Conservation (phyloP, 2,113 vertebrate genomes). For the Rhinolophus sinicus region DNA sequence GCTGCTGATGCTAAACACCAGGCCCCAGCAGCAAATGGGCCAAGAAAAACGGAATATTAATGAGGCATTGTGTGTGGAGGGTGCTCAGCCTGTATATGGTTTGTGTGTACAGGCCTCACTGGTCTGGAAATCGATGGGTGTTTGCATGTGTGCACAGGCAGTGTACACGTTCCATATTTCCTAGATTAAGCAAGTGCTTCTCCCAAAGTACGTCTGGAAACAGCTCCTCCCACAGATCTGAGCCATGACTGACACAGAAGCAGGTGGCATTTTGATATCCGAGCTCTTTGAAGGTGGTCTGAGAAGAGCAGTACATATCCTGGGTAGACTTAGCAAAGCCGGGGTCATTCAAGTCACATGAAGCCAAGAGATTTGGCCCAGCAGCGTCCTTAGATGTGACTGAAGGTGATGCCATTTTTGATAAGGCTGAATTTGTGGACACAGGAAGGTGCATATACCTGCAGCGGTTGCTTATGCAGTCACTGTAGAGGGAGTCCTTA, state of each 20-base stretch:
- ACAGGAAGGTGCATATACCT: neutral
- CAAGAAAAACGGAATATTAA: slow-evolving; percentile 81
- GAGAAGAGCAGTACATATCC: neutral
- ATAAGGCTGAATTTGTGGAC: neutral
- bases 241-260: neutral
- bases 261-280: rapidly evolving
- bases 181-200: neutral
- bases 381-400: neutral
- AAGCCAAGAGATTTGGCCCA: neutral
- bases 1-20: slow-evolving; percentile 80
- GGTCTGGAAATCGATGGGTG: neutral
- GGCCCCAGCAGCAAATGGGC: slow-evolving; percentile 77
- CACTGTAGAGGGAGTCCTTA: neutral
- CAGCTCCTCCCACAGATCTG: neutral
- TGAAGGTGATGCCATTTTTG: neutral
- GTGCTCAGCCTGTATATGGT: neutral
- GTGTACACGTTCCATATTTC: neutral
- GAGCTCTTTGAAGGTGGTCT: neutral
- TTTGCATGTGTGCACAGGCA: neutral
- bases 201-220: neutral
- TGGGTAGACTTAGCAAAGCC: neutral
- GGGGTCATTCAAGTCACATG: neutral
- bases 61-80: slow-evolving; percentile 62
- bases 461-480: neutral
- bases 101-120: neutral